Base-by-base conservation (phyloP, 2,888 invertebrate genomes). In the Apeira syringaria region DNA sequence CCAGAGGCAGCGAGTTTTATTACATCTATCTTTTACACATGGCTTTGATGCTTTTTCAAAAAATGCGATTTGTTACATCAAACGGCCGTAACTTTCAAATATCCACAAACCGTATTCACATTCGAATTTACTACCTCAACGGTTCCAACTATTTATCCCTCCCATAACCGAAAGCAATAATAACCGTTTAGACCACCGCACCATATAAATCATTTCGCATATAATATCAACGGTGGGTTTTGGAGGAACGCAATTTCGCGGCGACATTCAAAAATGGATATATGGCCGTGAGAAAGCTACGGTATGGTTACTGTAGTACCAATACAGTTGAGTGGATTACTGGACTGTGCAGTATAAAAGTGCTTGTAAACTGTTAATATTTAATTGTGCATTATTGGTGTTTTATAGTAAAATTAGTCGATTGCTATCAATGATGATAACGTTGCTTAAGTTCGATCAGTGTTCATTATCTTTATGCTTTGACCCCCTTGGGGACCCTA, bases 181-280 rank as follows among this genome's bases (percentile, higher is more conserved):
- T 44, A 49, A 49, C 53, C 48, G 42, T 37, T 45, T 53, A 50
- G 50, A 47, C 47, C 32, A 47, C 53, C 54, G 46, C 34, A 48
- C 53, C 54, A 45, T 54, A 74, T 70, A 72, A 73, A 74, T 73
- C 71, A 74, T 70, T 63, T 47, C 46, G 51, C 59, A 52, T 55
- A 61, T 68, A 73, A 73, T 68, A 68, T 61, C 58, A 47, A 51
- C 47, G 32, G 53, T 51, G 50, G 53, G 59, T 22, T 33, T 20
- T 42, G 25, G 28, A 41, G 61, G 63, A 71, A 74, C 66, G 73
- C 70, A 73, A 75, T 76, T 76, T 71, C 56, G 58, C 52, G 63
- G 47, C 61, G 62, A 64, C 64, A 68, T 76, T 73, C 73, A 68
- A 68, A 73, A 72, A 68, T 63, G 57, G 60, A 47, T 53, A 41